These are phyloP conservation scores for Mantis religiosa DNA, from an alignment of 2,888 invertebrate genomes.

Conservation along the genomic window DNA sequence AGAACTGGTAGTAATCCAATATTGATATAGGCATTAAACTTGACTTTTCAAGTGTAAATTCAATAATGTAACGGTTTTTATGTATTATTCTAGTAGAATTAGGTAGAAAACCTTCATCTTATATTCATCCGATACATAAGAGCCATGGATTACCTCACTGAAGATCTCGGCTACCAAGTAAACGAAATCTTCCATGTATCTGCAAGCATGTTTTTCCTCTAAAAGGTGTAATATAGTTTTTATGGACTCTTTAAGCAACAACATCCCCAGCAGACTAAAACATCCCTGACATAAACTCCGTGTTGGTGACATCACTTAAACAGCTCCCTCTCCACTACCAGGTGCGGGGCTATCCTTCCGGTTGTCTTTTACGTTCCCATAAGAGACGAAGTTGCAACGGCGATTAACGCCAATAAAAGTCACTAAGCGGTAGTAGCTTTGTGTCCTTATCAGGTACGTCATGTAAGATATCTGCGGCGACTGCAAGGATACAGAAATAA, in stretches of 20 bases:
- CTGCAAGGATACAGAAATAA: too few species aligned
- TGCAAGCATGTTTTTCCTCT: not conserved
- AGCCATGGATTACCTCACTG: not conserved
- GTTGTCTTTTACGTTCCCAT: not conserved
- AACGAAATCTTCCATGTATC: not conserved
- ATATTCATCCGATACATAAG: too few species aligned
- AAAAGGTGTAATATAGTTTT: constrained; percentile 1
- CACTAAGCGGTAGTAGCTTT: not conserved
- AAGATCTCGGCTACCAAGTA: not conserved
- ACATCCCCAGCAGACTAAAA: not conserved
- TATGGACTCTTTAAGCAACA: constrained; percentile 2
- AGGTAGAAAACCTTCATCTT: too few species aligned
- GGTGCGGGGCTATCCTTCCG: not conserved
- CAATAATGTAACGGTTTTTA: too few species aligned
- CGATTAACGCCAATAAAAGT: not conserved
- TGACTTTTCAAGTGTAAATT: too few species aligned
- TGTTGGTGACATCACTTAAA: not conserved
- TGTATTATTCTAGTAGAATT: too few species aligned
- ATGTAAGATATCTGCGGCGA: not conserved
- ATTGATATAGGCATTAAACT: too few species aligned
- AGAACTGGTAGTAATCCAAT: too few species aligned
- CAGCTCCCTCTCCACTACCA: not conserved
- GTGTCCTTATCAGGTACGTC: not conserved
- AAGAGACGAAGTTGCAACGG: not conserved
- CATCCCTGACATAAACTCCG: not conserved